These are phyloP conservation scores for Petrocephalus sullivani DNA, from an alignment of 2,797 vertebrate genomes.

Conservation along the genomic window DNA sequence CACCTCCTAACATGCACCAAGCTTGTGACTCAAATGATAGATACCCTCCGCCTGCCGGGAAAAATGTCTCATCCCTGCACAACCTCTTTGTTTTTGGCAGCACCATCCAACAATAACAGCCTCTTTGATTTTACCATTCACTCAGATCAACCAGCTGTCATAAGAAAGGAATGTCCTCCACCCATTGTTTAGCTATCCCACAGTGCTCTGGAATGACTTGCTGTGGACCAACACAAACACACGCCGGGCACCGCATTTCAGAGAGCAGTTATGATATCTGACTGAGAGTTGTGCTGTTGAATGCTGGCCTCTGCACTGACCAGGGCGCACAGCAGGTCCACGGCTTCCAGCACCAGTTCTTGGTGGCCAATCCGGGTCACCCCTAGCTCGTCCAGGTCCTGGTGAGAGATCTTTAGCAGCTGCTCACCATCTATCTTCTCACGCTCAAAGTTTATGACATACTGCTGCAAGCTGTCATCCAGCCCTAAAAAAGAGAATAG, in stretches of 20 bases:
- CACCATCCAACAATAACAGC: background rate
- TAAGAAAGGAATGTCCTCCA: background rate
- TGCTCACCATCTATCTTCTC: slow-evolving; percentile 84
- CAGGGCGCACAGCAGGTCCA: slow-evolving; percentile 90
- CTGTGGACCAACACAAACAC: background rate
- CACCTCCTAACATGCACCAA: background rate
- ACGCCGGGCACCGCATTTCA: background rate
- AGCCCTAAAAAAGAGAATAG: slow-evolving; percentile 61
- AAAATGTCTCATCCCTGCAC: background rate
- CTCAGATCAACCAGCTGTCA: background rate
- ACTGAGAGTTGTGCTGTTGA: background rate
- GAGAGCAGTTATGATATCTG: background rate
- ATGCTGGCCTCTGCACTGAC: slow-evolving; percentile 57
- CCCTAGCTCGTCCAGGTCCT: slow-evolving; percentile 81
- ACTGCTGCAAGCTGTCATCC: slow-evolving; percentile 86
- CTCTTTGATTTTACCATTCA: background rate
- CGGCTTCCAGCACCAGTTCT: slow-evolving; percentile 87
- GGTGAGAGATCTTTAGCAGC: slow-evolving; percentile 80
- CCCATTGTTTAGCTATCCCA: background rate
- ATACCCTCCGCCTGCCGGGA: background rate
- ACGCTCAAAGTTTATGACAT: slow-evolving; percentile 74
- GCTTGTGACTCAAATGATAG: background rate
- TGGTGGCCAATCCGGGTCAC: slow-evolving; percentile 84
- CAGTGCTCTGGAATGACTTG: background rate
- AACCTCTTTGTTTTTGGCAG: background rate